Base-by-base conservation (phyloP, 2,113 vertebrate genomes). In the Canis aureus region DNA sequence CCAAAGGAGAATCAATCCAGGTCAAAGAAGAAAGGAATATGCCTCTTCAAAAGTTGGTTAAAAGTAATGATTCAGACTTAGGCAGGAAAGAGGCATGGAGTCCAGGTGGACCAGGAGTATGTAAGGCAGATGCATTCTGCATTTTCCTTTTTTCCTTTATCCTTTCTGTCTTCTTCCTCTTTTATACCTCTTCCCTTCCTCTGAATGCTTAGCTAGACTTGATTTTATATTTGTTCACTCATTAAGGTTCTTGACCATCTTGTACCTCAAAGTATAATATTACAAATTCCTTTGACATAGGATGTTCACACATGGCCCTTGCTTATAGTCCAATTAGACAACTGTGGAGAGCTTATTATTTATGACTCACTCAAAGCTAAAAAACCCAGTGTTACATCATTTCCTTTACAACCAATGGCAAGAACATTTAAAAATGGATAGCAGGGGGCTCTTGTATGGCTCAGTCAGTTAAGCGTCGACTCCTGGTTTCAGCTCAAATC, bases 221-320 rank as follows among this genome's bases (percentile, higher is more conserved):
- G 12, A 83, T 76, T 86, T 94, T 66, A 19, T 83, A 91, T 80
- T 35, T 16, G 49, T 74, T 95, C 27, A 71, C 64, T 78, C 38
- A 25, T 81, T 84, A 59, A 96, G 13, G 69, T 78, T 96, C 23
- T 88, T 86, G 71, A 19, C 15, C 17, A 78, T 76, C 27, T 96
- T 90, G 27, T 90, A 64, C 20, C 27, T 86, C 5, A 16, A 55
- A 78, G 69, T 53, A 84, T 67, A 80, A 15, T 38, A 55, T 88
- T 88, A 85, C 22, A 96, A 91, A 69, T 3, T 55, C 20, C 5
- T 0, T 79, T 82, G 73, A 66, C 25, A 62, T 5, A 51, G 1
- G 2, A 29, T 88, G 25, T 43, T 60, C 11, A 94, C 3, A 55
- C 1, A 11, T 49, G 35, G 20, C 11, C 32, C 23, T 69, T 95